Conservation (phyloP, 2,113 vertebrate species). For the Eurypyga helias region DNA sequence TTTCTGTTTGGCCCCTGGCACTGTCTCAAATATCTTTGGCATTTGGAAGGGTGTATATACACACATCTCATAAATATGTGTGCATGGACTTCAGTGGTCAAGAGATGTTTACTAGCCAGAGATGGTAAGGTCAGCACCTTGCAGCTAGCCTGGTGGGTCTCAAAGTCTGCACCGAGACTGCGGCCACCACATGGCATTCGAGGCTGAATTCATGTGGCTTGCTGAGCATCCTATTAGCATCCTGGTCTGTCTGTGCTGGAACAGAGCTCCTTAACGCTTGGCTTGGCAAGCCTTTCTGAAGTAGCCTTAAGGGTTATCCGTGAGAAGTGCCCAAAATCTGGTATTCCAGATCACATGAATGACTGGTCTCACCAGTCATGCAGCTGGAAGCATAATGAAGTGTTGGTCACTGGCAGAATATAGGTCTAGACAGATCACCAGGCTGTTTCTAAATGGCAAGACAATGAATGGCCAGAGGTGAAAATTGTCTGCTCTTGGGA, state of each 20-base stretch:
- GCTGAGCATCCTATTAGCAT: background rate
- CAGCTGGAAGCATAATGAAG: background rate
- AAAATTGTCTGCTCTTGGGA: background rate
- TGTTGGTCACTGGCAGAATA: background rate
- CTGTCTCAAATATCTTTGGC: background rate
- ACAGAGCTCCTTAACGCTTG: background rate
- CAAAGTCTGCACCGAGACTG: background rate
- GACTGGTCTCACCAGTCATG: background rate
- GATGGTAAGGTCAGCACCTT: background rate
- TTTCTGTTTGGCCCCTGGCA: background rate
- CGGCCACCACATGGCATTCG: background rate
- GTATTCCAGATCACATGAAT: background rate
- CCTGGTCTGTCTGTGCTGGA: background rate
- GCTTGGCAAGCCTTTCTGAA: background rate
- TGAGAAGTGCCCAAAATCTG: background rate
- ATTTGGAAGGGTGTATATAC: background rate
- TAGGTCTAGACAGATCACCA: background rate
- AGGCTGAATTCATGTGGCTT: background rate
- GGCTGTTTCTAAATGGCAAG: slow-evolving; percentile 14
- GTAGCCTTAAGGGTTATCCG: background rate
- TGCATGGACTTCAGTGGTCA: background rate
- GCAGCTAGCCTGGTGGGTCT: background rate
- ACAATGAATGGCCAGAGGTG: slow-evolving; percentile 28
- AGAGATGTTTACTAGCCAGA: background rate
- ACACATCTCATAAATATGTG: background rate